Evolutionary conservation across 2,888 invertebrate species (phyloP), one percentile per base, ranked within the genome.

Genomic region (Cyrtodaria siliqua): DNA sequence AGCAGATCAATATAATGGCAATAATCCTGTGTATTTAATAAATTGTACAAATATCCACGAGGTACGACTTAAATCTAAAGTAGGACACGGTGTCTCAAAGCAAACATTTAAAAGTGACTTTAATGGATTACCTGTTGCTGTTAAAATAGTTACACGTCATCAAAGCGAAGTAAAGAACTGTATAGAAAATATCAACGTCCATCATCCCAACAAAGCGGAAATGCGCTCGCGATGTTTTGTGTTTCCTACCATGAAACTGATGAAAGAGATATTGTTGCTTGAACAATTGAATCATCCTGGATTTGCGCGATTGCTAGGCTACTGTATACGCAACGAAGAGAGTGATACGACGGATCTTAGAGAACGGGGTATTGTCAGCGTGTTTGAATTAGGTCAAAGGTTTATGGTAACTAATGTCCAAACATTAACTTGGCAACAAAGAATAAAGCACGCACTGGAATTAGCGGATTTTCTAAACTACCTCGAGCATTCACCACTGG

Each of bases 121-220:
- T 62, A 68, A 79, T 0, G 88, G 87, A 0, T 56, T 68, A 20
- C 79, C 83, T 33, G 86, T 92, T 1, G 91, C 89, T 3, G 90
- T 91, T 12, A 92, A 91, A 71, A 91, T 92, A 91, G 91, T 91
- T 2, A 92, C 91, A 1, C 78, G 90, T 14, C 90, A 91, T 66
- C 87, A 89, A 50, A 85, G 85, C 49, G 90, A 91, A 68, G 91
- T 91, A 12, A 78, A 85, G 55, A 72, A 74, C 4, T 91, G 91
- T 77, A 76, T 91, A 20, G 85, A 88, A 26, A 69, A 82, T 23
- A 59, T 87, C 3, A 70, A 71, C 18, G 52, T 33, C 2, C 62
- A 61, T 52, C 70, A 79, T 49, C 59, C 62, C 16, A 44, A 64
- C 23, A 55, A 73, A 47, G 56, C 62, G 20, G 47, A 74, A 42